Conservation (phyloP, 2,888 invertebrate genomes). For the Rhopalosiphum nymphaeae region DNA sequence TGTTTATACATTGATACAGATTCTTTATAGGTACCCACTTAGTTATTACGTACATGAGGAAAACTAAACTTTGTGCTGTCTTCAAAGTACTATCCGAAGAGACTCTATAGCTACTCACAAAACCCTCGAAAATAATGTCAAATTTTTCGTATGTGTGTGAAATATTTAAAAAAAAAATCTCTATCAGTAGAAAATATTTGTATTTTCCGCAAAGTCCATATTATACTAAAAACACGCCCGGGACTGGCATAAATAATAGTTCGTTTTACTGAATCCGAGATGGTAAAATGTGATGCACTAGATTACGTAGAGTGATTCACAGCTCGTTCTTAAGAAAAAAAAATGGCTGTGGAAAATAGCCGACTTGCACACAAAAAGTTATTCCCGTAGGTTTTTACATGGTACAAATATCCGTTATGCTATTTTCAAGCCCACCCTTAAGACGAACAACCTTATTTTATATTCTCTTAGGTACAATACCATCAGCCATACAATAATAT, state of each 20-base stretch:
- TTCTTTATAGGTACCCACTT: background rate
- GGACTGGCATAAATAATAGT: slow-evolving; percentile 50
- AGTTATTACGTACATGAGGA: background rate
- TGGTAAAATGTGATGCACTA: slow-evolving; percentile 45
- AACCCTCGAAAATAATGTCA: background rate
- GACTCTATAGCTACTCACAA: background rate
- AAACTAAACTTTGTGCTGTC: background rate
- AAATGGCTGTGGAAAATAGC: slow-evolving; percentile 8
- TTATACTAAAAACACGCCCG: slow-evolving; percentile 17
- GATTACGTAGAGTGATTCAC: slow-evolving; percentile 48
- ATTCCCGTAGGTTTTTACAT: slow-evolving; percentile 37
- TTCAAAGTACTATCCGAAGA: background rate
- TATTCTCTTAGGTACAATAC: background rate
- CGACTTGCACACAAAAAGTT: background rate
- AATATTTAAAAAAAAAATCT: background rate
- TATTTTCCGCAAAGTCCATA: background rate
- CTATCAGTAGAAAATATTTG: background rate
- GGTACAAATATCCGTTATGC: slow-evolving; percentile 26
- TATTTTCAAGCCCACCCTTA: slow-evolving; percentile 5
- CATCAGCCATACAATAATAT: background rate
- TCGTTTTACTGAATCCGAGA: slow-evolving; percentile 50
- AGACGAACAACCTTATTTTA: background rate
- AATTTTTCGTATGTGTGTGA: background rate
- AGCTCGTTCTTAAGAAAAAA: background rate
- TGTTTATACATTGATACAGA: background rate